Evolutionary conservation across 2,888 invertebrate species (phyloP).

Genomic region (Unio delphinus): DNA sequence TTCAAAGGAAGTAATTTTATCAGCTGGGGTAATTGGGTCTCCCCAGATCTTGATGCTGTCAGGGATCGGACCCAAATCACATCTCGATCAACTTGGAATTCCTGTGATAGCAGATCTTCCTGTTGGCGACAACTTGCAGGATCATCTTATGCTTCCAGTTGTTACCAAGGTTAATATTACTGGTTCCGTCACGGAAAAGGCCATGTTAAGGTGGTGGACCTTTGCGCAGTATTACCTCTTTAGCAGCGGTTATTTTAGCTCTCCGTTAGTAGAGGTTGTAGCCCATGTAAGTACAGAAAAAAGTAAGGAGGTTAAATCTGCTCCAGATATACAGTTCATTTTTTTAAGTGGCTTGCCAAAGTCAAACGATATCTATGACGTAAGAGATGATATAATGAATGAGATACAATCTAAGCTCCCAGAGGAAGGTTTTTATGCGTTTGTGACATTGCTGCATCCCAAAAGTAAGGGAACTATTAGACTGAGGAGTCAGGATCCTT

Average conservation of each 20-base stretch:
- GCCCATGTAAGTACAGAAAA: constrained; percentile 9
- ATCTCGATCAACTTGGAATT: constrained; percentile 61
- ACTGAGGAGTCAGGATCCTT: constrained; percentile 82
- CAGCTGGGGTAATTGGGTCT: constrained; percentile 67
- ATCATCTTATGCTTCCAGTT: constrained; percentile 35
- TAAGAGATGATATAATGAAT: constrained; percentile 1
- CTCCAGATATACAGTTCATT: constrained; percentile 15
- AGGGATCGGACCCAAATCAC: constrained; percentile 66
- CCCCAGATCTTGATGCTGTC: constrained; percentile 67
- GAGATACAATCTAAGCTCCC: neutral
- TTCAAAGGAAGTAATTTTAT: constrained; percentile 57
- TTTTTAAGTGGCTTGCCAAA: constrained; percentile 2
- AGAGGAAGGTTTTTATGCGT: constrained; percentile 55
- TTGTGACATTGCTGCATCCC: constrained; percentile 71
- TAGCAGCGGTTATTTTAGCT: constrained; percentile 4
- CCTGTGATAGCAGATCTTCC: constrained; percentile 58
- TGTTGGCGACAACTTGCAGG: constrained; percentile 63
- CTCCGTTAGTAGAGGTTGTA: neutral
- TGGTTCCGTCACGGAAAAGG: constrained; percentile 7
- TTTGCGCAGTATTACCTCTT: constrained; percentile 9
- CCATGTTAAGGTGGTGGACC: constrained; percentile 1
- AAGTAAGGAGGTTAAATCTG: constrained; percentile 5
- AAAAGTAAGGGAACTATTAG: constrained; percentile 85
- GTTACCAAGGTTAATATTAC: constrained; percentile 10
- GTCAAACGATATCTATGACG: neutral